Conservation (phyloP, 2,113 vertebrate species). For the Archilochus colubris region DNA sequence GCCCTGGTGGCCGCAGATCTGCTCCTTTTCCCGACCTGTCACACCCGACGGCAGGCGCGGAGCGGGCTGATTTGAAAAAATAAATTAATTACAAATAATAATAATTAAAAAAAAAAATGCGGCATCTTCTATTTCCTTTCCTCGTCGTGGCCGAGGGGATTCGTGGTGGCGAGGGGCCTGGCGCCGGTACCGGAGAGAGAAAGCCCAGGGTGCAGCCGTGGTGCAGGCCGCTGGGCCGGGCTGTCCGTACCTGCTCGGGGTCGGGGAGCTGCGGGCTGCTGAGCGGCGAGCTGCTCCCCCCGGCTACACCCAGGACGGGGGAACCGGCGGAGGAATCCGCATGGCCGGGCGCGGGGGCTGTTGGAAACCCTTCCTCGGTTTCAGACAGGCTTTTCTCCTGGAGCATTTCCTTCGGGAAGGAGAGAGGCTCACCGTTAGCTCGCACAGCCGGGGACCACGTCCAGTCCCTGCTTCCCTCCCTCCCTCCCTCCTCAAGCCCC, state of each 20-base stretch:
- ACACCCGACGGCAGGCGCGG: not conserved
- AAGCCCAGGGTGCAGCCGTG: not conserved
- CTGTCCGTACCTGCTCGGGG: conserved; percentile 86
- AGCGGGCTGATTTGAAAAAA: not conserved
- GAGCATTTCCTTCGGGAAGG: conserved; percentile 89
- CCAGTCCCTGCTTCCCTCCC: not conserved
- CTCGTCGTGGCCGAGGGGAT: accelerated
- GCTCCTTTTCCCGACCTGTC: not conserved
- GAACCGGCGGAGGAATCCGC: conserved; percentile 80
- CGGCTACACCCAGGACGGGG: conserved; percentile 80
- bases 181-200: not conserved
- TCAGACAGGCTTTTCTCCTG: conserved; percentile 94
- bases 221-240: not conserved
- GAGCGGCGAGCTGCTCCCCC: conserved; percentile 76
- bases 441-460: not conserved
- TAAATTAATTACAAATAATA: too few relatives aligned
- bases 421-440: conserved; percentile 19
- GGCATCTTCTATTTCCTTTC: accelerated
- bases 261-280: conserved; percentile 83
- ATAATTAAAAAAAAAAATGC: accelerated
- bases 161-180: not conserved
- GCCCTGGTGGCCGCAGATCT: not conserved
- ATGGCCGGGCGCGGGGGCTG: conserved; percentile 77
- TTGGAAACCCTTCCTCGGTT: conserved; percentile 87
- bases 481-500: too few relatives aligned